Base-by-base conservation (phyloP, 2,888 invertebrate genomes). In the Microctonus hyperodae region DNA sequence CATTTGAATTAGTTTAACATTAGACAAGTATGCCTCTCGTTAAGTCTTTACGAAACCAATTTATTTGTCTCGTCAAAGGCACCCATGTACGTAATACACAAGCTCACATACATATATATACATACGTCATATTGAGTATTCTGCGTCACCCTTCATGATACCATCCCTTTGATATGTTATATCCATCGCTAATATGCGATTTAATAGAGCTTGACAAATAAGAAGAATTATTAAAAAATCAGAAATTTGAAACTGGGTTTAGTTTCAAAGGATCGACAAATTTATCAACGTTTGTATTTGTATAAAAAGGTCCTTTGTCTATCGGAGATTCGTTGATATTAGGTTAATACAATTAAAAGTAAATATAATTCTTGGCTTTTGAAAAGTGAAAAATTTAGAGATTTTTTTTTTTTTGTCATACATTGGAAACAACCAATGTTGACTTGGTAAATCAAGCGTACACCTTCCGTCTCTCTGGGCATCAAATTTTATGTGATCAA, bases 11-110 rank as follows among this genome's bases (percentile, higher is more conserved):
- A 33, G 25, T 33, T 56, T 37, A 28, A 20, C 13, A n/a, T 13
- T 6, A 57, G 55, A 65, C 64, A 55, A 67, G 75, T 74, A 77
- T 77, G 76, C 4, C 1, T 7, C 72, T 66, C 59, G 72, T 79
- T 75, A 53, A 72, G 73, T 77, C 76, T 80, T 81, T 80, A 80
- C 77, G 80, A 80, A 79, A 81, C 80, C 81, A 82, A 81, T 83
- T 53, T 80, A 79, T 76, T 76, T 76, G 75, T 73, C 75, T 76
- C 75, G 78, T 76, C 78, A 77, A 79, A 79, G 78, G 79, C 78
- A 70, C 72, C 70, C 72, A 72, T 72, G 69, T 67, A 76, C 67
- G 33, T 63, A 44, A 16, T 23, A 51, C n/a, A 51, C n/a, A 23
- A 3, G 6, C 2, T 4, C 76, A 77, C 79, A 77, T 75, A 73